Evolutionary conservation across 2,888 invertebrate species (phyloP), one percentile per base, ranked within the genome.

Genomic region (Cetonia aurata): DNA sequence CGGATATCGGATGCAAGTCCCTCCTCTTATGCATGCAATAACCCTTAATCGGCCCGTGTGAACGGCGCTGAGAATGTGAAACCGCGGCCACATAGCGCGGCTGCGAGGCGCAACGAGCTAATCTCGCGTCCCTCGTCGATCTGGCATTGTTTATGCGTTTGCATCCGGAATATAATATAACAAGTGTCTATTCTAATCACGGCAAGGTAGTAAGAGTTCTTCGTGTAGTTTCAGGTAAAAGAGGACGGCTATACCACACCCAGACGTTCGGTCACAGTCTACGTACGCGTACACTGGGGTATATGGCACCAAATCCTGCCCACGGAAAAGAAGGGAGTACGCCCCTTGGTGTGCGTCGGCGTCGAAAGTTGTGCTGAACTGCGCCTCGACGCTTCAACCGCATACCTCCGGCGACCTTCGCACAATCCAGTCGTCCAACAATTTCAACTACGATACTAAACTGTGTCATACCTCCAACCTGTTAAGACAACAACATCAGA

Each of bases 271-370:
- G 84, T 83, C 84, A 84, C 83, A 83, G 84, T 83, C 82, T 79
- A 84, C 86, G 88, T 88, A 88, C 86, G 85, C 8, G 37, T 37
- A 85, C 87, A 88, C 87, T 25, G 87, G 87, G 87, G 80, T 80
- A 82, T 82, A 82, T 81, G 82, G 78, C 77, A 79, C 80, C 80
- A 83, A 83, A 84, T 84, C 84, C 85, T 82, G 84, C 85, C 85
- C 85, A 84, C 84, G 81, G 81, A 79, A 79, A 78, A 79, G 79
- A 79, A 82, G 81, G 81, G 80, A 79, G 80, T 80, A 82, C 82
- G 82, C 83, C 83, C 83, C 79, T 78, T 75, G 77, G 77, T 78
- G 78, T 81, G 84, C 84, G 84, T 84, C 85, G 85, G 84, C 85
- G 84, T 83, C 83, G 81, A 78, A 75, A 74, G 76, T 75, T 75